Conservation (phyloP, 2,113 vertebrate genomes). For the Ptilorrhoa leucosticta region DNA sequence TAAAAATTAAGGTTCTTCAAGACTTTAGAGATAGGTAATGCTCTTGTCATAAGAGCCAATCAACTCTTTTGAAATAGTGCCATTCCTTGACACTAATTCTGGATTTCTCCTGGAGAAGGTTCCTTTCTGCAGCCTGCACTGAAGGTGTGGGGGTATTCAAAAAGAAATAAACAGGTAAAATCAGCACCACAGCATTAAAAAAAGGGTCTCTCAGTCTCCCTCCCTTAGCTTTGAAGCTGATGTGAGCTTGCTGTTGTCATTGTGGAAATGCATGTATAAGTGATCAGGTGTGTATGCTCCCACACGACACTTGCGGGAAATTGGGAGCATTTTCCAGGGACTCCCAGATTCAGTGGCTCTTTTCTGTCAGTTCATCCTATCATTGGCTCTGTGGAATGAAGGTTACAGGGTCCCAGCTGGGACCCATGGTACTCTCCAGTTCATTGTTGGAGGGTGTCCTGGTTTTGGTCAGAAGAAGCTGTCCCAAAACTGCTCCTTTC, state of each 20-base stretch:
- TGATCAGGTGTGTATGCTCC: neutral
- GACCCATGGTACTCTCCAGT: neutral
- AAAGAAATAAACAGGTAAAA: neutral
- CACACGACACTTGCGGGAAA: neutral
- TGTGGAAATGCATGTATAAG: neutral
- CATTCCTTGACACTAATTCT: neutral
- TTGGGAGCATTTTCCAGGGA: neutral
- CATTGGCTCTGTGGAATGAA: neutral
- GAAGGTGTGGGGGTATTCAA: fast-evolving
- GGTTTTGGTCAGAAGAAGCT: neutral
- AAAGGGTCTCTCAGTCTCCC: neutral
- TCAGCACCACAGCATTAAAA: fast-evolving
- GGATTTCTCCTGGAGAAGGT: neutral
- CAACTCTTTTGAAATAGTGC: neutral
- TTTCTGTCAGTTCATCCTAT: neutral
- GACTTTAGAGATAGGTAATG: neutral
- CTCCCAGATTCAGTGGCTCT: neutral
- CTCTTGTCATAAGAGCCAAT: neutral
- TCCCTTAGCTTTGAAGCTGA: neutral
- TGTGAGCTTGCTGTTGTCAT: neutral
- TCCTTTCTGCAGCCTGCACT: neutral
- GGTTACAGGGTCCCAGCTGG: fast-evolving
- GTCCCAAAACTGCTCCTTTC: neutral
- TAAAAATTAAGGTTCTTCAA: neutral
- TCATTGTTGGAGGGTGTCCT: fast-evolving